A percentile compares a stretch with the other conserved stretches of the same genome.
Conservation (phyloP, 2,797 vertebrate species). For the Neosalanx taihuensis region DNA sequence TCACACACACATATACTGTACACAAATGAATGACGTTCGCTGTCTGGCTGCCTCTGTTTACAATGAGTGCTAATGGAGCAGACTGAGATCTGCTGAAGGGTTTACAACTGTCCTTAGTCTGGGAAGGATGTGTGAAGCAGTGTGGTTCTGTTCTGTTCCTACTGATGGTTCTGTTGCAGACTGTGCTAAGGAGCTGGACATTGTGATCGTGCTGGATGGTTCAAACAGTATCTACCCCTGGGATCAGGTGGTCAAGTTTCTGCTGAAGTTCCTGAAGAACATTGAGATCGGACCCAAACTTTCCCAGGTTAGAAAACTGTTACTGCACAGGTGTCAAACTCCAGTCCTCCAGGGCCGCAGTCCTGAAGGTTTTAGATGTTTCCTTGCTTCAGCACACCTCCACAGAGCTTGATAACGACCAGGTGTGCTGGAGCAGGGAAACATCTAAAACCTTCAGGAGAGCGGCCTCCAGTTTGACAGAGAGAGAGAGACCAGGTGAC, state of each 20-base stretch:
- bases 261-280: conserved; percentile 79
- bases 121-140: no score
- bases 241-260: conserved; percentile 81
- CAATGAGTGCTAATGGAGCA: not conserved
- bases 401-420: no score
- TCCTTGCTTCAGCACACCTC: no score
- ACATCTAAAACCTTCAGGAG: no score
- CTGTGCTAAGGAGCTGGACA: conserved; percentile 86
- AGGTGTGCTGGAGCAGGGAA: no score
- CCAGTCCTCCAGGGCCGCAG: no score
- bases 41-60: not conserved
- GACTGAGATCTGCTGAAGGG: not conserved
- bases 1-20: not conserved
- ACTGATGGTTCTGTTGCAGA: conserved; percentile 68
- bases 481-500: no score
- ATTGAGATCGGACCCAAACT: conserved; percentile 84
- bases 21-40: not conserved
- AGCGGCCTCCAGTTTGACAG: no score
- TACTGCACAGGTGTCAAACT: no score
- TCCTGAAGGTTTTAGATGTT: no score
- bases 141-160: no score
- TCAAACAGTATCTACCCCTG: conserved; percentile 98
- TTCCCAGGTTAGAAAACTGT: conserved; percentile 76
- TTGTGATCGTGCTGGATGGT: conserved; percentile 92
- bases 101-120: not conserved